These are phyloP conservation scores for Brachyrhaphis roseni DNA, from an alignment of 2,797 vertebrate species.

Conservation along the genomic window DNA sequence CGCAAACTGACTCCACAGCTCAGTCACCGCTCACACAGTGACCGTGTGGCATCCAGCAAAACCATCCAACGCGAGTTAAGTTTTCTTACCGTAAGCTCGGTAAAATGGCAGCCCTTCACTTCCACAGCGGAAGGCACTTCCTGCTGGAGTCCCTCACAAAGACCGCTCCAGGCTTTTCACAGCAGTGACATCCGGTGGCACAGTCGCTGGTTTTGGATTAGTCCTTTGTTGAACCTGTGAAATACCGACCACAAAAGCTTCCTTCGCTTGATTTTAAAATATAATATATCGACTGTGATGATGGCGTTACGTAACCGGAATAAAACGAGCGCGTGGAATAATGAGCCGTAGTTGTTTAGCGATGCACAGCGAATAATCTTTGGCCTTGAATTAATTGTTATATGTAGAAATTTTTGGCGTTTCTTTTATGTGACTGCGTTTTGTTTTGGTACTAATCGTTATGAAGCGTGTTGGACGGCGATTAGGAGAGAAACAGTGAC, in stretches of 20 bases:
- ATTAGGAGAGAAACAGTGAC: background rate
- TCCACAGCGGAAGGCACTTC: conserved; percentile 71
- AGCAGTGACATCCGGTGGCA: conserved; percentile 55
- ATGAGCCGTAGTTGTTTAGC: background rate
- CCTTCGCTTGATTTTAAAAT: conserved; percentile 23
- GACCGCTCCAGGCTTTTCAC: conserved; percentile 7
- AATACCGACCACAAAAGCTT: background rate
- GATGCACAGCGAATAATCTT: background rate
- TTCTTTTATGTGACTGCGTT: background rate
- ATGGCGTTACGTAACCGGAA: background rate
- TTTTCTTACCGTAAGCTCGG: conserved; percentile 85
- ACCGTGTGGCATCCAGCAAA: background rate
- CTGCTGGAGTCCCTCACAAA: conserved; percentile 67
- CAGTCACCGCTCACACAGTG: background rate
- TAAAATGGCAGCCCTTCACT: conserved; percentile 85
- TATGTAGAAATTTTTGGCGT: background rate
- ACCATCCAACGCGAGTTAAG: conserved; percentile 34
- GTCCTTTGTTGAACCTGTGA: background rate
- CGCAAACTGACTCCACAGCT: rapidly evolving
- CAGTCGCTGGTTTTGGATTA: conserved; percentile 33
- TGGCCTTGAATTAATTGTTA: background rate
- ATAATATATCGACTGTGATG: background rate
- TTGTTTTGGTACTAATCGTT: background rate
- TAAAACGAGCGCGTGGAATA: background rate
- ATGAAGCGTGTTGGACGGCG: background rate